Evolutionary conservation across 2,888 invertebrate genomes (phyloP).

Genomic region (Sarcophaga variegata): DNA sequence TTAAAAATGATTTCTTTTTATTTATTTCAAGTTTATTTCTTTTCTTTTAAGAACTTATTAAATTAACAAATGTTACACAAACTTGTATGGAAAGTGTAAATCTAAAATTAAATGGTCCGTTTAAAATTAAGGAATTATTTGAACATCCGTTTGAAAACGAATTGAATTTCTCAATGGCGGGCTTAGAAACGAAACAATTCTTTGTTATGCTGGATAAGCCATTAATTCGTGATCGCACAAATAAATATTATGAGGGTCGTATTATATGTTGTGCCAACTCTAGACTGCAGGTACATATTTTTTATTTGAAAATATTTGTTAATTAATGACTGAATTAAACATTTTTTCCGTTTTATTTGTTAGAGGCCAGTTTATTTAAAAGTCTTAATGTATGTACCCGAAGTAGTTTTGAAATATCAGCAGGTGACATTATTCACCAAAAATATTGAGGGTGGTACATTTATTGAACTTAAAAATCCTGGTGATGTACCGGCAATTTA

Average conservation of each 20-base stretch:
- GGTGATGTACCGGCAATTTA: constrained; percentile 73
- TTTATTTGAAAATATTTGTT: not conserved
- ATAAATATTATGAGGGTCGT: constrained; percentile 73
- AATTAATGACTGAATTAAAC: not conserved
- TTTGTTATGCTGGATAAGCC: constrained; percentile 72
- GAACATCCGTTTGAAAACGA: constrained; percentile 71
- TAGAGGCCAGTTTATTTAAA: constrained; percentile 72
- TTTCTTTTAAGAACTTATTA: constrained; percentile 64
- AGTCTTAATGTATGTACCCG: constrained; percentile 72
- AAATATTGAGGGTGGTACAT: constrained; percentile 67
- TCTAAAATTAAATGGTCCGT: constrained; percentile 74
- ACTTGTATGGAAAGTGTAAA: constrained; percentile 47
- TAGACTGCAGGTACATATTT: constrained; percentile 69
- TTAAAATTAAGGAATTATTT: constrained; percentile 73
- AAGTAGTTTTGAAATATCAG: constrained; percentile 72
- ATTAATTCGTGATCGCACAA: constrained; percentile 67
- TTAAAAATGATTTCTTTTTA: not conserved
- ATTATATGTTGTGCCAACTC: constrained; percentile 72
- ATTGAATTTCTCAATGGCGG: constrained; percentile 66
- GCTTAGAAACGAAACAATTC: constrained; percentile 73
- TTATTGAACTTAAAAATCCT: constrained; percentile 73
- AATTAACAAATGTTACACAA: constrained; percentile 67
- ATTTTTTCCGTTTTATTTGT: not conserved
- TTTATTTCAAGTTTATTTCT: not conserved
- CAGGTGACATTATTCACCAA: constrained; percentile 75